Conservation (phyloP, 2,113 vertebrate species). For the Phylloscopus trochilus region DNA sequence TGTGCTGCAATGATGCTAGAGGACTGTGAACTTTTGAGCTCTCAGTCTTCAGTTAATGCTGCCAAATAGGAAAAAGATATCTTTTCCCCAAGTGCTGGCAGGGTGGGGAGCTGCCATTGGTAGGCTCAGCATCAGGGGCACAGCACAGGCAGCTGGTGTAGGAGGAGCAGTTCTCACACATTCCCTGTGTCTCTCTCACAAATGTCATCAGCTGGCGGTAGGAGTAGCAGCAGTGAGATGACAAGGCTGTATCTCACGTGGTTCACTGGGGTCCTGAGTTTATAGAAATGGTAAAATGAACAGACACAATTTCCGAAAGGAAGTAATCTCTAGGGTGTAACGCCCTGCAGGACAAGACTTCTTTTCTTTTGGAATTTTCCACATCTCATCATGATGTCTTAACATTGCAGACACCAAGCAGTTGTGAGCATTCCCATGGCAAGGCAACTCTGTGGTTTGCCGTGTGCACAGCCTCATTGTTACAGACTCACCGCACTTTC, state of each 20-base stretch:
- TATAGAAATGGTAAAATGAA: constrained; percentile 28
- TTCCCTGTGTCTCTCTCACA: neutral
- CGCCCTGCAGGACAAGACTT: constrained; percentile 13
- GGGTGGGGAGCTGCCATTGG: neutral
- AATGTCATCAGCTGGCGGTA: constrained; percentile 14
- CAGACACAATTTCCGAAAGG: neutral
- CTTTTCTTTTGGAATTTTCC: constrained; percentile 60
- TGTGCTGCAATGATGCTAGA: neutral
- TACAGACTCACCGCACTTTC: neutral
- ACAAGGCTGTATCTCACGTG: neutral
- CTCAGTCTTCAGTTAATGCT: neutral
- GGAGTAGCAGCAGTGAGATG: neutral
- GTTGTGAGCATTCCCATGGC: constrained; percentile 53
- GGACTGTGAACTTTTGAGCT: neutral
- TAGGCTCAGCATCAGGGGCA: neutral
- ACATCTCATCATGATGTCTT: constrained; percentile 8
- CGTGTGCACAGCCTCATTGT: constrained; percentile 4
- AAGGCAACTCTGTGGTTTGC: constrained; percentile 33
- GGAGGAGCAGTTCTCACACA: constrained; percentile 9
- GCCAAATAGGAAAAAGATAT: neutral
- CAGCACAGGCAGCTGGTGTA: neutral
- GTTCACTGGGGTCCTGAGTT: neutral
- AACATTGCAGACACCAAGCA: constrained; percentile 12
- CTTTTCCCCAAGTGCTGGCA: neutral
- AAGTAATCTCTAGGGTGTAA: constrained; percentile 44